Evolutionary conservation across 2,888 invertebrate species (phyloP), one percentile per base, ranked within the genome.

Genomic region (Agriopis leucophaearia): DNA sequence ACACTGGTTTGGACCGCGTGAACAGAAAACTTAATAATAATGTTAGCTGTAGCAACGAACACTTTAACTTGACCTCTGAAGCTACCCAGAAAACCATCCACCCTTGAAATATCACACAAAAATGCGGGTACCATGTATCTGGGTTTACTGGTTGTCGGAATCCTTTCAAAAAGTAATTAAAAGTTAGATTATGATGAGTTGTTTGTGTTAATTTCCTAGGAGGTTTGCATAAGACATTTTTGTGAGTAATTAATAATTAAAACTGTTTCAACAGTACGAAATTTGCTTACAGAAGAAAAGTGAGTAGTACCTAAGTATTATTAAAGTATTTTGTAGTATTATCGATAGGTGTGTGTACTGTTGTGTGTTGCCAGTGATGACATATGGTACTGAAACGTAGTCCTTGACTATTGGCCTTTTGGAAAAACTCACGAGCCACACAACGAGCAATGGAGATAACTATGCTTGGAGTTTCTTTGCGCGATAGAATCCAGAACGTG

Each of bases 91-190:
- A 69, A 63, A 59, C 54, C 44, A 65, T 55, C 51, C 58, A 50
- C 56, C 45, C 48, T 64, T n/a, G 27, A 52, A 54, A 59, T 64
- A 52, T 60, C 42, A 64, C 18, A 58, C 27, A 45, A 58, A 61
- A 58, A 62, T 55, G 48, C 47, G 55, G 54, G 44, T 36, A 50
- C 36, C 47, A 8, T 13, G 55, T 60, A 36, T 60, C 64, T 48
- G 5, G 18, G 6, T 59, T 56, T 5, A 40, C 61, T 64, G 70
- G 64, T 48, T 10, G 15, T 36, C 16, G 13, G 40, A 62, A 66
- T 48, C 64, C 66, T 69, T 72, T 66, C 58, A 66, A 18, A 59
- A 66, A 72, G 68, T 69, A 68, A 72, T 72, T 68, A 64, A 70
- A 70, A 72, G 66, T 72, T 67, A 35, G 44, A 66, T 62, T 62